Percentiles rank a stretch among this genome's conserved stretches.
Evolutionary conservation across 2,888 invertebrate species (phyloP).

Genomic region (Coelinius sp.): DNA sequence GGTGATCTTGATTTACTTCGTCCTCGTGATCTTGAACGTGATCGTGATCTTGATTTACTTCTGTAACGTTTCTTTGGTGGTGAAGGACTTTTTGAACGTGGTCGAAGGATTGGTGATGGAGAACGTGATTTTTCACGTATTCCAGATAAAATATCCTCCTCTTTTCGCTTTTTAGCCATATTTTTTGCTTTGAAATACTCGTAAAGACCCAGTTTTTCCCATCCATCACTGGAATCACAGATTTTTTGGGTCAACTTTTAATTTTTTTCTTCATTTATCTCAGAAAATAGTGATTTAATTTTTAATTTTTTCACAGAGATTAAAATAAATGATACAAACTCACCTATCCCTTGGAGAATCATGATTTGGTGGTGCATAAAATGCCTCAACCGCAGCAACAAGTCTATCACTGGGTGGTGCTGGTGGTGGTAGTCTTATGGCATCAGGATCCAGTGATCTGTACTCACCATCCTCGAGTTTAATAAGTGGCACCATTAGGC

Average conservation of each 20-base stretch:
- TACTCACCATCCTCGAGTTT: slow-evolving; percentile 93
- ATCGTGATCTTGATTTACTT: slow-evolving; percentile 75
- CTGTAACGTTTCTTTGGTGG: slow-evolving; percentile 84
- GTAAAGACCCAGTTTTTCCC: slow-evolving; percentile 97
- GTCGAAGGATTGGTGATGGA: slow-evolving; percentile 85
- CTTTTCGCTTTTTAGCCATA: slow-evolving; percentile 88
- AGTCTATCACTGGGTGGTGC: slow-evolving; percentile 95
- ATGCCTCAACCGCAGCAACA: slow-evolving; percentile 94
- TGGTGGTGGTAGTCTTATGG: slow-evolving; percentile 93
- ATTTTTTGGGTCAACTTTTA: neutral
- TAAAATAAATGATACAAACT: neutral
- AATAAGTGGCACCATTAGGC: slow-evolving; percentile 97
- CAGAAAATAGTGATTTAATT: neutral
- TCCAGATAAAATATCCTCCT: slow-evolving; percentile 84
- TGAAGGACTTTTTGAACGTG: slow-evolving; percentile 80
- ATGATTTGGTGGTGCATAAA: slow-evolving; percentile 95
- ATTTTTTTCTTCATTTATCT: too few relatives aligned
- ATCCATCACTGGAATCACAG: slow-evolving; percentile 84
- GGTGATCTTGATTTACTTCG: slow-evolving; percentile 71
- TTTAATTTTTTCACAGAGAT: too few relatives aligned
- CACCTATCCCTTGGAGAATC: slow-evolving; percentile 95
- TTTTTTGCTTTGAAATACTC: slow-evolving; percentile 98
- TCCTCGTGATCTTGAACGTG: slow-evolving; percentile 72
- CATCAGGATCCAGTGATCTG: slow-evolving; percentile 89
- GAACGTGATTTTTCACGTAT: slow-evolving; percentile 81